Evolutionary conservation across 2,888 invertebrate species (phyloP), one percentile per base, ranked within the genome.

Genomic region (Agapetus fuscipes): DNA sequence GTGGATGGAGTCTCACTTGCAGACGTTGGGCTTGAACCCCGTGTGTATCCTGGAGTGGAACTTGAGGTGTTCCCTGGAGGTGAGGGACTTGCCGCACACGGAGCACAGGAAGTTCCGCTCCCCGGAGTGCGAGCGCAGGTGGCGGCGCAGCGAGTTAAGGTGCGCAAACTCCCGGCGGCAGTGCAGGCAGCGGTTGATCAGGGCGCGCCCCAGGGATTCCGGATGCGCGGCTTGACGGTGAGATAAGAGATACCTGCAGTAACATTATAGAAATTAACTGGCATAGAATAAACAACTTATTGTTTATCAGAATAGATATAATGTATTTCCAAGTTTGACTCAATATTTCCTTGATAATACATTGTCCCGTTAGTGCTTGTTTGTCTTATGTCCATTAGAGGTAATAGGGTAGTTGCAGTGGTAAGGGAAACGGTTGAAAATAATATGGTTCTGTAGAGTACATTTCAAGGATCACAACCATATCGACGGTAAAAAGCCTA

Each of bases 11-110:
- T 52, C 56, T 47, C 2, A 58, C 59, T 68, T 68, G 62, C 76
- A 76, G 1, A 72, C 66, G 51, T 76, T 69, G 1, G 76, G 76
- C 56, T 76, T 76, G 57, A 74, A 72, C 0, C 75, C 76, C 2
- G 74, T 72, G 54, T 76, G 76, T 33, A 76, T 76, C 25, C 76
- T 60, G 45, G 74, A 64, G 53, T 76, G 76, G 53, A 75, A 74
- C 55, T 73, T 75, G 48, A 76, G 63, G 49, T 76, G 76, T 24
- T 75, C 75, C 29, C 71, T 59, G 40, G 68, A 69, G 24, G 75
- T 70, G 3, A 76, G 71, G 47, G 72, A 65, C 58, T 76, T 76
- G 38, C 76, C 74, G 58, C 76, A 76, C 30, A 76, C 69, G 51
- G 69, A 71, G 58, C 76, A 76, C 3, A 75, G 64, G 57, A 63